Percentiles rank a stretch among this genome's conserved stretches.
Conservation (phyloP, 2,797 vertebrate genomes). For the Sternotherus odoratus region DNA sequence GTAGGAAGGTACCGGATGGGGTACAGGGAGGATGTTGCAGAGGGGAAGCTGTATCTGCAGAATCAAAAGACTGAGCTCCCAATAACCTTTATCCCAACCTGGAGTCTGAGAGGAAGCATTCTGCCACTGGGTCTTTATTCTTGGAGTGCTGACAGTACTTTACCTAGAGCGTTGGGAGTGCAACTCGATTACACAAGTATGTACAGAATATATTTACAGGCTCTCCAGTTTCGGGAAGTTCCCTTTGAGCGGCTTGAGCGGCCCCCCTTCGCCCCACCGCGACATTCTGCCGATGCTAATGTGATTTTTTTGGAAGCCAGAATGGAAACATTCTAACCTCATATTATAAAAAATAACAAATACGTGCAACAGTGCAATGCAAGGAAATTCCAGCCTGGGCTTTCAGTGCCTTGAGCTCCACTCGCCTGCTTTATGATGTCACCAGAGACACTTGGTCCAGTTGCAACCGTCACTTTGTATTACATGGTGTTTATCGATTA, state of each 20-base stretch:
- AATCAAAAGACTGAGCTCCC: background rate
- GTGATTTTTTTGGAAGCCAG: slow-evolving; percentile 11
- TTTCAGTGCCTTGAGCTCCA: fast-evolving
- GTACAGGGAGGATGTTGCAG: background rate
- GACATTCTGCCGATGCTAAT: fast-evolving
- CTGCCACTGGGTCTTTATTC: too few species aligned
- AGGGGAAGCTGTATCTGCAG: background rate
- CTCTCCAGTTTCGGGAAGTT: background rate
- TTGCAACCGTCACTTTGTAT: fast-evolving
- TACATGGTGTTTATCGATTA: fast-evolving
- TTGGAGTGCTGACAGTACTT: background rate
- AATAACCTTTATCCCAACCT: background rate
- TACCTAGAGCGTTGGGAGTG: background rate
- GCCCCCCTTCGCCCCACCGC: fast-evolving
- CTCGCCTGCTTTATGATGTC: fast-evolving
- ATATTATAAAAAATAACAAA: slow-evolving; percentile 12
- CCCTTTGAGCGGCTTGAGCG: fast-evolving
- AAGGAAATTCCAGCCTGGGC: background rate
- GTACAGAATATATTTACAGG: background rate
- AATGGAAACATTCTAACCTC: slow-evolving; percentile 55
- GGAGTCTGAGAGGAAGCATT: background rate
- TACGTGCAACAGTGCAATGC: background rate
- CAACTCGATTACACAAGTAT: background rate
- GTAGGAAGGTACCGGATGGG: background rate
- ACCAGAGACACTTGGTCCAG: fast-evolving